These are phyloP conservation scores for Chymomyza caudatula DNA, from an alignment of 2,888 invertebrate species.

Conservation along the genomic window DNA sequence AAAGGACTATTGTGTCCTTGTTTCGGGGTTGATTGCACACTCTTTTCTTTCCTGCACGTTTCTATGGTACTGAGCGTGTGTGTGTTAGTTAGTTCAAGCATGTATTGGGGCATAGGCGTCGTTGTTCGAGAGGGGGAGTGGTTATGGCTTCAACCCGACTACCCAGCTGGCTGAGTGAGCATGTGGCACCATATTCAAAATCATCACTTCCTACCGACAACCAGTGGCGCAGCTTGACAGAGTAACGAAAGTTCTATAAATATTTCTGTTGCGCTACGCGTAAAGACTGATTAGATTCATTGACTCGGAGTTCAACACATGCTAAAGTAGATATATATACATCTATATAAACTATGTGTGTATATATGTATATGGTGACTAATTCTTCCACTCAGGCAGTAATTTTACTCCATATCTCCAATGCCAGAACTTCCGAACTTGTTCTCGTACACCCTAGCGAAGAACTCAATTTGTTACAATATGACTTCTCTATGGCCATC, in stretches of 20 bases:
- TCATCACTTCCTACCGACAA: not conserved
- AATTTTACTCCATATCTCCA: not conserved
- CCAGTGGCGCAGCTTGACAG: conserved; percentile 40
- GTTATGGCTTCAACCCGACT: conserved; percentile 48
- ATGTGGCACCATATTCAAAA: conserved; percentile 60
- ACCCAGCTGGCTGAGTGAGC: conserved; percentile 33
- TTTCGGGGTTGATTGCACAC: conserved; percentile 51
- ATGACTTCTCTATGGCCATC: conserved; percentile 66
- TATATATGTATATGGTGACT: not conserved
- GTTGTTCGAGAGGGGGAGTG: conserved; percentile 56
- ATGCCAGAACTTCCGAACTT: not conserved
- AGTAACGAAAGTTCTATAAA: too few species aligned
- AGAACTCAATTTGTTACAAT: conserved; percentile 68
- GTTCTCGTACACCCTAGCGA: not conserved
- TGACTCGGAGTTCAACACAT: not conserved
- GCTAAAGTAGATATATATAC: too few species aligned
- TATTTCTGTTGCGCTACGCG: not conserved
- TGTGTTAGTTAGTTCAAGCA: not conserved
- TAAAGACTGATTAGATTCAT: not conserved
- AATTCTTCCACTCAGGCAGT: not conserved
- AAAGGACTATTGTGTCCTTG: conserved; percentile 50
- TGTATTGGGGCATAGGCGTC: conserved; percentile 14
- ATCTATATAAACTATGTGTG: too few species aligned
- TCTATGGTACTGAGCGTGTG: too few species aligned
- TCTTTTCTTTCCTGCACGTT: conserved; percentile 19